phyloP scores from a whole-genome alignment of 2,113 vertebrate species.

The Cygnus atratus region DNA sequence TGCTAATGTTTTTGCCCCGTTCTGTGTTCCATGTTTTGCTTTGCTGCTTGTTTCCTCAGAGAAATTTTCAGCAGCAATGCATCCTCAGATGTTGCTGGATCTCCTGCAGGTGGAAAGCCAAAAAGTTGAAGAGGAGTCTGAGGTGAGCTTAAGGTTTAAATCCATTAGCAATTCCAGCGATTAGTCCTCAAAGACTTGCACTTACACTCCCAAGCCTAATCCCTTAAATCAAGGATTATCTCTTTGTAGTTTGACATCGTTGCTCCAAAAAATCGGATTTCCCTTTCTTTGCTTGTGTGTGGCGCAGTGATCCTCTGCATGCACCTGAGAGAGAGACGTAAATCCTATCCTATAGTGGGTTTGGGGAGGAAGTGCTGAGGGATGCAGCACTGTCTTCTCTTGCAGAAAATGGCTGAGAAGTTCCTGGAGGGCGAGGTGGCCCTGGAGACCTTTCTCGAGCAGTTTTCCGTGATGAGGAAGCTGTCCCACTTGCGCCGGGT shows the following conservation, averaged over 20 bases:
- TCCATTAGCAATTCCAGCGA: background rate
- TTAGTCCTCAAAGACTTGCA: background rate
- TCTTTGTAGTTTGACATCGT: background rate
- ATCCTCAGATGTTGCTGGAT: conserved; percentile 83
- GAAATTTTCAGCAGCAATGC: conserved; percentile 78
- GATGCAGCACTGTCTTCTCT: background rate
- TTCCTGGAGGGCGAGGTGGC: conserved; percentile 88
- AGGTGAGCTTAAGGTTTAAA: conserved; percentile 75
- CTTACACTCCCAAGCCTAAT: background rate
- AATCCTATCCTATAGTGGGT: background rate
- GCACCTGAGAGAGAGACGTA: background rate
- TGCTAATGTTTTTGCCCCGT: rapidly evolving
- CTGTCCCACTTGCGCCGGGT: conserved; percentile 88
- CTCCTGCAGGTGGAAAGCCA: conserved; percentile 89
- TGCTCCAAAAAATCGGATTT: background rate
- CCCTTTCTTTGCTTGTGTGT: background rate
- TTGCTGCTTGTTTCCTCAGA: conserved; percentile 71
- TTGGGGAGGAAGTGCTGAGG: background rate
- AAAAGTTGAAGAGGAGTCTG: conserved; percentile 89
- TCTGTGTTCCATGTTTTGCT: background rate
- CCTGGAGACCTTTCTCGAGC: conserved; percentile 88
- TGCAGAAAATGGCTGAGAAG: conserved; percentile 86
- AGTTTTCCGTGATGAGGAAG: conserved; percentile 81
- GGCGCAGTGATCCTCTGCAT: background rate
- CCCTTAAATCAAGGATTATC: background rate